Percentiles rank a stretch among this genome's conserved stretches.
These are phyloP conservation scores for Pionites leucogaster DNA, from an alignment of 2,113 vertebrate species.

Conservation along the genomic window DNA sequence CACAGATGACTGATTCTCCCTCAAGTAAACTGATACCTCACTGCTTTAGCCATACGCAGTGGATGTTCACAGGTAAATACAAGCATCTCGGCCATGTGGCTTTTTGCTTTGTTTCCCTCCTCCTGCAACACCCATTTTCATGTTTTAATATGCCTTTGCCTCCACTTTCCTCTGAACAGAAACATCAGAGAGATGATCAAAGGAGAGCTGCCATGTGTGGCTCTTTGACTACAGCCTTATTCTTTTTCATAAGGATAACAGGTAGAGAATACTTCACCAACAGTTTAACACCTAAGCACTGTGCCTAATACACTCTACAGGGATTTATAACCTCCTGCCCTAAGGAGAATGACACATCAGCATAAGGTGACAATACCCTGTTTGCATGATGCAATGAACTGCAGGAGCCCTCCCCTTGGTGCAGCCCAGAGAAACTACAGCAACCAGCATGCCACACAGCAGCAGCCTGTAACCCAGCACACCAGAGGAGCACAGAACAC, in stretches of 20 bases:
- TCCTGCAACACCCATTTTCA: neutral
- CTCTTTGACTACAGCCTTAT: neutral
- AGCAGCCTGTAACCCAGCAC: neutral
- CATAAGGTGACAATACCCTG: neutral
- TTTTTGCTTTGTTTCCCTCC: neutral
- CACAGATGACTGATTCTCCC: neutral
- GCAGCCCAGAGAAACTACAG: neutral
- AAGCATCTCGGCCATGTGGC: neutral
- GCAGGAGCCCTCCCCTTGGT: neutral
- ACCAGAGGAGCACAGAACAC: too few species aligned
- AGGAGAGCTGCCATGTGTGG: neutral
- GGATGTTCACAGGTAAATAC: neutral
- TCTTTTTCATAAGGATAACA: neutral
- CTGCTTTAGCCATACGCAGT: neutral
- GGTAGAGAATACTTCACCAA: neutral
- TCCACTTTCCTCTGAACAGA: neutral
- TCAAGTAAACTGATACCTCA: neutral
- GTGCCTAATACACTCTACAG: neutral
- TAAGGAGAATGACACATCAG: neutral
- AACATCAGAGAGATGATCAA: neutral
- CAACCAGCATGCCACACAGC: accelerated
- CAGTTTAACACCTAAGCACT: neutral
- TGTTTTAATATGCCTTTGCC: neutral
- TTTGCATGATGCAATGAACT: neutral
- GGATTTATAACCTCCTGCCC: neutral